A percentile compares a stretch with the other conserved stretches of the same genome.
These are phyloP conservation scores for Pseudococcus jackbeardsleyi DNA, from an alignment of 2,888 invertebrate genomes.

Conservation along the genomic window DNA sequence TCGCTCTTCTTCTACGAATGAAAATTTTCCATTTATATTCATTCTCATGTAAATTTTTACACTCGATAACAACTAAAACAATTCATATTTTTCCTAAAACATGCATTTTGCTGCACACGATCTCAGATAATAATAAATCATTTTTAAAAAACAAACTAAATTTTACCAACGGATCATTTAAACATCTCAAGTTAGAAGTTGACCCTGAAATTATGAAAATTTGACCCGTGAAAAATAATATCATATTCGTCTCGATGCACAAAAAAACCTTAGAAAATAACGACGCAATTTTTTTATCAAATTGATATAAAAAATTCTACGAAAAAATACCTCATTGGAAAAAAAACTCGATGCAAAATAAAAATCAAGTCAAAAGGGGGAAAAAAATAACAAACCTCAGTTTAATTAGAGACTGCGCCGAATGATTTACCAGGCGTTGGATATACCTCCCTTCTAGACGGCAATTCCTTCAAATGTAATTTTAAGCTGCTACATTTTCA, in stretches of 20 bases:
- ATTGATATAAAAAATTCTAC: background rate
- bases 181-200: no score
- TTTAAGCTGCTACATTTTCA: constrained; percentile 27
- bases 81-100: no score
- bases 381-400: background rate
- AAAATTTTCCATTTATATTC: no score
- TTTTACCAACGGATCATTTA: no score
- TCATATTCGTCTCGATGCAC: background rate
- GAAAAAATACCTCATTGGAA: background rate
- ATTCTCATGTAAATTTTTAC: no score
- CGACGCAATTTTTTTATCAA: background rate
- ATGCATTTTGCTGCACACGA: no score
- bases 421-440: background rate
- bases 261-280: background rate
- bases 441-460: constrained; percentile 24
- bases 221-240: no score
- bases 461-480: background rate
- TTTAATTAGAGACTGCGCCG: constrained; percentile 53
- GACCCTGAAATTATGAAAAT: no score
- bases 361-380: background rate
- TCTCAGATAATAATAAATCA: no score
- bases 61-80: no score
- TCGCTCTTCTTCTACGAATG: no score
- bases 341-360: background rate
- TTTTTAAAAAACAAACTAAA: no score